Base-by-base conservation (phyloP, 2,113 vertebrate genomes). In the Phainopepla nitens region DNA sequence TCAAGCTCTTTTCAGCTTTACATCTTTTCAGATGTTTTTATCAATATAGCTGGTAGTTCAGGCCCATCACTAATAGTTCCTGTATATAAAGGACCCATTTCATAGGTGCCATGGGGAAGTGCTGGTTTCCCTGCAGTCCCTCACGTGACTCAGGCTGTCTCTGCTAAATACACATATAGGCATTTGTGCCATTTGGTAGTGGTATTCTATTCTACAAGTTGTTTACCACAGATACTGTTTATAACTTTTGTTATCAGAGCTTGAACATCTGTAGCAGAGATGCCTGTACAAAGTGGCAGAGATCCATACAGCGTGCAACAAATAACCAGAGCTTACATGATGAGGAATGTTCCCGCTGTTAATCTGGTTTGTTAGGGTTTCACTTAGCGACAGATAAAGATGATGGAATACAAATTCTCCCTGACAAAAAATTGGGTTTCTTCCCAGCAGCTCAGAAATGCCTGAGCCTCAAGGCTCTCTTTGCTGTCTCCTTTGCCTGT, bases 331-430 rank as follows among this genome's bases (percentile, higher is more conserved):
- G 54, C n/a, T 89, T 33, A 44, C 8, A 7, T 2, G 4, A 20
- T 0, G 2, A 85, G 62, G 62, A 90, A 95, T 85, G 90, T 82
- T 95, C 82, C 86, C 90, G 87, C 86, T 78, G 42, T n/a, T 80
- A 44, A 83, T 68, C 72, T 75, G 68, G 60, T 89, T 93, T 94
- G 79, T 86, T 94, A n/a, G 78, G 82, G 82, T 89, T 90, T 92
- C 47, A 77, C 79, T 83, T 54, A 66, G 71, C 0, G 7, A 81
- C 73, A 92, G 89, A 94, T 78, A 94, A 89, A 90, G 69, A 93
- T 89, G 89, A 93, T 68, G 60, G 89, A 96, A 66, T 66, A 90
- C 0, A 5, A 83, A 68, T 93, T 86, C 80, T 71, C 56, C 28
- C 60, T 78, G 89, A 89, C 72, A 96, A 78, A 83, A 90, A 83